Evolutionary conservation across 2,888 invertebrate genomes (phyloP), one percentile per base, ranked within the genome.

Genomic region (Silvanus unidentatus): DNA sequence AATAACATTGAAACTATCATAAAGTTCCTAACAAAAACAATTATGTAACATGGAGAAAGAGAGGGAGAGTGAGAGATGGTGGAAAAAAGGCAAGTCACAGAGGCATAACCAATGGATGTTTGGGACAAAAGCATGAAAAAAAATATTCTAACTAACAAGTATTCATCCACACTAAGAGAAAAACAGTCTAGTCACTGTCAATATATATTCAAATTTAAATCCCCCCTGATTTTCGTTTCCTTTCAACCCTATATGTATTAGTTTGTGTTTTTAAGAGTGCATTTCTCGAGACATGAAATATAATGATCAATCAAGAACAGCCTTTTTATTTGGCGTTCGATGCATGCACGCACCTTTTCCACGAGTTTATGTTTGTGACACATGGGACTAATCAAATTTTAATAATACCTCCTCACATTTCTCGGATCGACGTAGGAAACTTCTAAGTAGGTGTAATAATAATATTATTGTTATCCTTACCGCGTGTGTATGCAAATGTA

Each of bases 171-270:
- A 49, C 47, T 53, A 55, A 54, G 52, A 52, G 50, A 52, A 60
- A 59, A 59, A 59, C 53, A 55, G 57, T 44, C 60, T 54, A 64
- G 65, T 68, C 65, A 66, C 64, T 62, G 57, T 60, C 63, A 66
- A 68, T 68, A 66, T 68, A 68, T 67, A 68, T 68, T 68, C 64
- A 68, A 68, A 68, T 68, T 66, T 63, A 56, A 62, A 63, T 65
- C 62, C 64, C n/a, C 60, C 62, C 59, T 44, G 53, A 48, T 48
- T 50, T 48, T 48, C 37, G 43, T 44, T 37, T 50, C 51, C 57
- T 54, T 50, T 48, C 52, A 42, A 50, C 32, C 32, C 32, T n/a
- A 12, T 32, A 32, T 32, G 4, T 8, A 5, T 3, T 32, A 5
- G 3, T 12, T 8, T 32, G 32, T 12, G 43, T 42, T 40, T 45